Evolutionary conservation across 2,797 vertebrate genomes (phyloP), one percentile per base, ranked within the genome.

Genomic region (Coregonus ussuriensis): DNA sequence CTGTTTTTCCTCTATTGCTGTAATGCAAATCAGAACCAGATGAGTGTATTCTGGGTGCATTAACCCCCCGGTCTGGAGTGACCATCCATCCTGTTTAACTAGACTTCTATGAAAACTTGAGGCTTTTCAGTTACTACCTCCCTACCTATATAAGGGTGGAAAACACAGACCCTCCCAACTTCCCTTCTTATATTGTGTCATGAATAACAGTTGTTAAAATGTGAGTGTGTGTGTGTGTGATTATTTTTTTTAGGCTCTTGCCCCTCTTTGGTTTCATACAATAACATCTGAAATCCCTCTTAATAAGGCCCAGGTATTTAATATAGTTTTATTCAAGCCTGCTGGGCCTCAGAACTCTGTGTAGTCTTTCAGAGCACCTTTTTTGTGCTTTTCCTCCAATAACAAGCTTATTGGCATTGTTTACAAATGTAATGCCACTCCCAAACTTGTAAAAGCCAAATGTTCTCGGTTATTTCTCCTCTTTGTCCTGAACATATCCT

Each of bases 201-300:
- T 66, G 59, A 62, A 62, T 62, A 62, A 15, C 56, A 62, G 56
- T 9, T 62, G 56, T 66, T 25, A 66, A 29, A 65, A 1, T 0
- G 37, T 54, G 53, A 15, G 53, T 54, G 3, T 65, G 63, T 1
- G 29, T 66, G 63, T 56, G 53, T 1, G 53, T 56, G 41, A 33
- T 33, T n/a, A n/a, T 63, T 21, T 52, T 21, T 63, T 1, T 16
- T 15, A 15, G 63, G 63, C 63, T 33, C 11, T 63, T 29, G 2
- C 25, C 9, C 62, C 62, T 11, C 25, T 33, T 33, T 31, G 29
- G 15, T 33, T 33, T 31, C 25, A 11, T 33, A 65, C 62, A 47
- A 65, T 65, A 66, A 25, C 63, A 66, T 66, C 29, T 66, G 63
- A 33, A 33, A 14, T 66, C 63, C 15, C 63, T 66, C 63, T 62